phyloP scores from a whole-genome alignment of 1,140 invertebrate genomes.

The Drepana arcuata region DNA sequence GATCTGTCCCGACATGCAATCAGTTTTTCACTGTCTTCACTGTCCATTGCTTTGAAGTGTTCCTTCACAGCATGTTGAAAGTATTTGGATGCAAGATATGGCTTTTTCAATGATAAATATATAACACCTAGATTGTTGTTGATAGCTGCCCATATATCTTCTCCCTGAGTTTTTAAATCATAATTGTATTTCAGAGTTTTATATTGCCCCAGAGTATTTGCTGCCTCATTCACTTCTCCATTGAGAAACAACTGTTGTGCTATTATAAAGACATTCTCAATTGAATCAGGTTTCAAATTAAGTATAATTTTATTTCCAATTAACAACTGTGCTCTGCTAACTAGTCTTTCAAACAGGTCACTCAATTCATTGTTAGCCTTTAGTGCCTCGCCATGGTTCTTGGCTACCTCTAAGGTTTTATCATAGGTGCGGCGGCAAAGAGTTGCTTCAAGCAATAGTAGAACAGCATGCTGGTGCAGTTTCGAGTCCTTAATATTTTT shows the following conservation, averaged over 20 bases:
- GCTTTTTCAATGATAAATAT: slow-evolving; percentile 89
- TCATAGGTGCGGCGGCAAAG: slow-evolving; percentile 55
- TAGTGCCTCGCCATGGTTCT: slow-evolving; percentile 38
- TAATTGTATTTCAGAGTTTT: slow-evolving; percentile 60
- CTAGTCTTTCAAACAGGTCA: slow-evolving; percentile 60
- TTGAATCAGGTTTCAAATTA: slow-evolving; percentile 57
- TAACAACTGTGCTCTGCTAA: slow-evolving; percentile 65
- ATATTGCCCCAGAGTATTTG: slow-evolving; percentile 68
- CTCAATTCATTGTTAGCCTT: slow-evolving; percentile 44
- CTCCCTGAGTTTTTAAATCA: slow-evolving; percentile 53
- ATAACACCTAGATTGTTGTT: slow-evolving; percentile 94
- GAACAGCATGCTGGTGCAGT: slow-evolving; percentile 57
- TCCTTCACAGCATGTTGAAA: slow-evolving; percentile 88
- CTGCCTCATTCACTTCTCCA: slow-evolving; percentile 72
- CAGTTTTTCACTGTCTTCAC: slow-evolving; percentile 49
- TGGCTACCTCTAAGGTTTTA: slow-evolving; percentile 50
- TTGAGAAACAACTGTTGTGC: slow-evolving; percentile 73
- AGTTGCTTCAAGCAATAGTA: slow-evolving; percentile 64
- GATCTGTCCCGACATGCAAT: slow-evolving; percentile 76
- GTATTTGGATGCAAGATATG: slow-evolving; percentile 88
- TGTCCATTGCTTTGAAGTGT: slow-evolving; percentile 76
- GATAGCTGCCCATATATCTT: slow-evolving; percentile 77
- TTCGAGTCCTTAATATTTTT: slow-evolving; percentile 55
- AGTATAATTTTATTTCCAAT: slow-evolving; percentile 66
- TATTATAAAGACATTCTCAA: slow-evolving; percentile 65